Evolutionary conservation across 2,888 invertebrate genomes (phyloP).

Genomic region (Harpalus rubripes): DNA sequence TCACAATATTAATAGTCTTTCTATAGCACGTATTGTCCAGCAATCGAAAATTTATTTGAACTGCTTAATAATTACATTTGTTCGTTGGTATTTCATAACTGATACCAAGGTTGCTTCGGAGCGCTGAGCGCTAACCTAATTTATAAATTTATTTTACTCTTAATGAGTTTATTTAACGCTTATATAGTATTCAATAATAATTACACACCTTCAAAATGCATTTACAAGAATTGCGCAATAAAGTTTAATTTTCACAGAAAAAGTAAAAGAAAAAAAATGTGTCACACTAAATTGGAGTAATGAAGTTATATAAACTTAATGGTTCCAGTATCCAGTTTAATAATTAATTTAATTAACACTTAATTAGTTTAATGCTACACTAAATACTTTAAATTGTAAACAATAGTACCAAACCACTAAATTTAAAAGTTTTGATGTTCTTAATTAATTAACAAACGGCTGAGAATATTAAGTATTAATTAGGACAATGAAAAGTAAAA

Average conservation of each 20-base stretch:
- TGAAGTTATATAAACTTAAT: slow-evolving; percentile 16
- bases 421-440: background rate
- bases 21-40: background rate
- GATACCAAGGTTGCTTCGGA: slow-evolving; percentile 8
- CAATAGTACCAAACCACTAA: background rate
- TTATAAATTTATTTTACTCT: slow-evolving; percentile 28
- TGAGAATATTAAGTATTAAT: too few species aligned
- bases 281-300: background rate
- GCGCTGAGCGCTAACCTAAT: slow-evolving; percentile 38
- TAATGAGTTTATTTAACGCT: slow-evolving; percentile 40
- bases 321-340: slow-evolving; percentile 17
- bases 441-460: too few species aligned
- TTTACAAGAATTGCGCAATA: background rate
- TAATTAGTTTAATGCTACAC: slow-evolving; percentile 9
- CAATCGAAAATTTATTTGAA: slow-evolving; percentile 34
- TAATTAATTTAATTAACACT: slow-evolving; percentile 28
- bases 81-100: slow-evolving; percentile 20
- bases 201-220: background rate
- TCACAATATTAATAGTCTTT: background rate
- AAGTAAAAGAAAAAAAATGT: background rate
- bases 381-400: slow-evolving; percentile 13
- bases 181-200: slow-evolving; percentile 4
- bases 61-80: slow-evolving; percentile 40
- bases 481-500: too few species aligned
- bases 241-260: slow-evolving; percentile 11